These are phyloP conservation scores for Zosterops borbonicus DNA, from an alignment of 2,113 vertebrate genomes.

Conservation along the genomic window DNA sequence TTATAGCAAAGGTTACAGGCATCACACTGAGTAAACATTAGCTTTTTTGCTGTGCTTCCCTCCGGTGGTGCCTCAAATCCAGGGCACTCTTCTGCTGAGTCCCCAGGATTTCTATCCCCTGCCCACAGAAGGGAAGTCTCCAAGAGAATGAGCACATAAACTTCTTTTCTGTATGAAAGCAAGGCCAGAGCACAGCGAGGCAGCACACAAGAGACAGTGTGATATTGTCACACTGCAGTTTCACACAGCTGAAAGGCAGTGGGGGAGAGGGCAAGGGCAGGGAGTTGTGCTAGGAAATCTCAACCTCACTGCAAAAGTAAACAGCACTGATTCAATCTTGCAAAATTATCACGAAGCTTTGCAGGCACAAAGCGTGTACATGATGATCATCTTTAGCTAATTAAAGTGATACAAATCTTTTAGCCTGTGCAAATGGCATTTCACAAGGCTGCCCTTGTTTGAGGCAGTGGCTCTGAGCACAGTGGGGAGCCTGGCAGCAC, in stretches of 20 bases:
- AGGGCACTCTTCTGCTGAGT: neutral
- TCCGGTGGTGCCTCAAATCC: neutral
- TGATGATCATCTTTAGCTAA: neutral
- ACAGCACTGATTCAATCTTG: neutral
- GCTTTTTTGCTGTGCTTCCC: neutral
- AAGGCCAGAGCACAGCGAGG: neutral
- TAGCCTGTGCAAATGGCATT: neutral
- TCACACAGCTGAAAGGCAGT: neutral
- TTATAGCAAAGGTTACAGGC: neutral
- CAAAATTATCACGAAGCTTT: neutral
- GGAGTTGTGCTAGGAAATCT: neutral
- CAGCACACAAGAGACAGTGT: neutral
- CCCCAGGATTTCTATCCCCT: neutral
- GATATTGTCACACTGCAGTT: neutral
- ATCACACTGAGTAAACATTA: neutral
- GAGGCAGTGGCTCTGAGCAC: neutral
- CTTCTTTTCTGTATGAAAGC: neutral
- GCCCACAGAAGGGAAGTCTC: neutral
- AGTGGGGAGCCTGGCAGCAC: neutral
- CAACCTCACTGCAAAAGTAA: neutral
- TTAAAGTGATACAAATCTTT: neutral
- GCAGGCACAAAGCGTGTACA: fast-evolving
- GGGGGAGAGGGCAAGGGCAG: neutral
- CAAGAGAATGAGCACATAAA: neutral
- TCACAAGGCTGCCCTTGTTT: neutral